These are phyloP conservation scores for Dryobates pubescens DNA, from an alignment of 2,797 vertebrate genomes.

Conservation along the genomic window DNA sequence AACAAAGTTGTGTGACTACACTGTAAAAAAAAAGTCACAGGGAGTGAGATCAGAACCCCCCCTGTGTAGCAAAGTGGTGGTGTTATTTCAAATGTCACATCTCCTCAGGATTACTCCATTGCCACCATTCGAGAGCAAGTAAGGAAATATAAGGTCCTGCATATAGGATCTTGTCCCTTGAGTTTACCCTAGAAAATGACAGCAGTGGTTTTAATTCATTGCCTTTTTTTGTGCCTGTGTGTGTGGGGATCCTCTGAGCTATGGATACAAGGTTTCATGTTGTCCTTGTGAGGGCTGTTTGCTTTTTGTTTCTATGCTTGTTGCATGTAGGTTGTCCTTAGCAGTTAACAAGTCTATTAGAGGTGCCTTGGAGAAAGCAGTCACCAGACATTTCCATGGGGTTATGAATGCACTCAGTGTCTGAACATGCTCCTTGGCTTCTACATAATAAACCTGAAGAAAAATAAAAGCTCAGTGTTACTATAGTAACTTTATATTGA, in stretches of 20 bases:
- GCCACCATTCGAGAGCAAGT: fast-evolving
- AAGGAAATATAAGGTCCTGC: background rate
- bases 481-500: background rate
- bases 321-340: background rate
- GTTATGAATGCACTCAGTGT: conserved; percentile 27
- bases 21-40: background rate
- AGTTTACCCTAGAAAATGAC: background rate
- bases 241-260: background rate
- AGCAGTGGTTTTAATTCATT: background rate
- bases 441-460: background rate
- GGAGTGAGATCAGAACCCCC: background rate
- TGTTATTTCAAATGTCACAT: background rate
- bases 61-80: background rate
- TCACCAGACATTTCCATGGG: background rate
- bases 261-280: background rate
- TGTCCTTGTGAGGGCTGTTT: background rate
- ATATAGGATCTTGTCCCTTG: background rate
- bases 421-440: conserved; percentile 9
- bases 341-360: background rate
- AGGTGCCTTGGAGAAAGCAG: background rate
- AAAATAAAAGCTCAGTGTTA: conserved; percentile 28
- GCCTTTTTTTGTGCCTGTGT: background rate
- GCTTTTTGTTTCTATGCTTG: background rate
- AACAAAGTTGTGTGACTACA: background rate
- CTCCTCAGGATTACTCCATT: background rate